Percentiles rank a stretch among this genome's conserved stretches.
phyloP scores from a whole-genome alignment of 2,888 invertebrate genomes.

The Euzophera pinguis region DNA sequence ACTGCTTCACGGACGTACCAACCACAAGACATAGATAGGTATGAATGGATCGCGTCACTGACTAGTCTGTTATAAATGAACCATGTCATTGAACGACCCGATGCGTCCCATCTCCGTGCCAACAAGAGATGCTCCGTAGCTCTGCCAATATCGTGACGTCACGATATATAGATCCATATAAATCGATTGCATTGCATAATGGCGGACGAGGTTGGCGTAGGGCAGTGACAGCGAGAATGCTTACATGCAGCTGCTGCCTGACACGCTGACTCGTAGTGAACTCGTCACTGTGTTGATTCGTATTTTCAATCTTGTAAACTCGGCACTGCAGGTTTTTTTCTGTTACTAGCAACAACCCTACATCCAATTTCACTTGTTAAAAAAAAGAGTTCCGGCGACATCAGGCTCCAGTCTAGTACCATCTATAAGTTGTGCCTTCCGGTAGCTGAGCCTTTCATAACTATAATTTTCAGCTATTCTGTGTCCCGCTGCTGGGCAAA shows the following conservation, averaged over 20 bases:
- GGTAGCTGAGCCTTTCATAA: too few species aligned
- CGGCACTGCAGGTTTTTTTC: too few species aligned
- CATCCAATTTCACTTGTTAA: too few species aligned
- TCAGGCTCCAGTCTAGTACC: too few species aligned
- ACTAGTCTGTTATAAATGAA: conserved; percentile 34
- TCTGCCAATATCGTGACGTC: conserved; percentile 26
- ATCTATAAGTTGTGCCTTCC: too few species aligned
- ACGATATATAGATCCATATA: conserved; percentile 22
- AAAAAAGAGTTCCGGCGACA: too few species aligned
- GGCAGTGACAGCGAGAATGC: conserved; percentile 5
- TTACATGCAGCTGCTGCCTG: conserved; percentile 2
- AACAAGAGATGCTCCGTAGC: conserved; percentile 21
- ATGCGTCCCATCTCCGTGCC: conserved; percentile 28
- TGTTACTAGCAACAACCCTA: too few species aligned
- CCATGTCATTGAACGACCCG: conserved; percentile 55
- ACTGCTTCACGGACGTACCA: not conserved
- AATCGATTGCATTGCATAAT: conserved; percentile 21
- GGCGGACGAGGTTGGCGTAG: not conserved
- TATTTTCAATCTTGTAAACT: too few species aligned
- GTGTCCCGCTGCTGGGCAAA: too few species aligned
- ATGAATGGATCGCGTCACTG: conserved; percentile 59
- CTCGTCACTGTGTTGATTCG: too few species aligned
- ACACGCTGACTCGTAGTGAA: not conserved
- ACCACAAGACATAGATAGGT: conserved; percentile 29
- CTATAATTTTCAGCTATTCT: too few species aligned